Base-by-base conservation (phyloP, 2,797 vertebrate genomes). In the Bradypodion ventrale region DNA sequence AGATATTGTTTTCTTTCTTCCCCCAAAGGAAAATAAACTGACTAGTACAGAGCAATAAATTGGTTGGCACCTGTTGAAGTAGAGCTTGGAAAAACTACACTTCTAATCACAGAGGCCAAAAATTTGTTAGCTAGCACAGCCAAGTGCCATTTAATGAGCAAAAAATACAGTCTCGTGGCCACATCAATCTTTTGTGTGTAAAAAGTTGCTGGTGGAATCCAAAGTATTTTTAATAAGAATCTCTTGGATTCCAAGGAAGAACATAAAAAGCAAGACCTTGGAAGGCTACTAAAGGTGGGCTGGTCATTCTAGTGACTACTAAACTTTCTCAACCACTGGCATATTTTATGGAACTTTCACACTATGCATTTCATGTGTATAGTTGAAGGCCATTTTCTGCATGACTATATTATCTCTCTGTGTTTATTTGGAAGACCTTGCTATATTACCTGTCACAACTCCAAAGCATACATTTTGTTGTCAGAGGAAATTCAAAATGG, bases 401-500 rank as follows among this genome's bases (percentile, higher is more conserved):
- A 27, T 23, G 23, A 2, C 16, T 80, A 6, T 8, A 6, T 35
- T 66, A 9, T 44, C 46, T 6, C 25, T 49, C n/a, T 25, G n/a
- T 27, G 56, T 77, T 49, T 82, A n/a, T 72, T 72, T 32, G 60
- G 68, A 83, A 66, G 16, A 66, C 25, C 40, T 49, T 60, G 49
- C 25, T 40, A n/a, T 44, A 13, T 25, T 35, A 56, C 32, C 62
- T 35, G 23, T 68, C 35, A 29, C 40, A 68, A 32, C 72, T 66
- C 60, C 49, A 13, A 69, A 25, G 37, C 32, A 77, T 59, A 44
- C n/a, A n/a, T 60, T 69, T 6, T 49, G 63, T 44, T 85, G 49
- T 78, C 73, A 85, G 63, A 85, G 52, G 62, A n/a, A 85, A 69
- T 85, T 75, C 16, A 42, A 80, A 85, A 85, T 70, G 78, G 60